A percentile compares a stretch with the other conserved stretches of the same genome.
phyloP scores from a whole-genome alignment of 2,888 invertebrate species.

The Brenthis daphne region DNA sequence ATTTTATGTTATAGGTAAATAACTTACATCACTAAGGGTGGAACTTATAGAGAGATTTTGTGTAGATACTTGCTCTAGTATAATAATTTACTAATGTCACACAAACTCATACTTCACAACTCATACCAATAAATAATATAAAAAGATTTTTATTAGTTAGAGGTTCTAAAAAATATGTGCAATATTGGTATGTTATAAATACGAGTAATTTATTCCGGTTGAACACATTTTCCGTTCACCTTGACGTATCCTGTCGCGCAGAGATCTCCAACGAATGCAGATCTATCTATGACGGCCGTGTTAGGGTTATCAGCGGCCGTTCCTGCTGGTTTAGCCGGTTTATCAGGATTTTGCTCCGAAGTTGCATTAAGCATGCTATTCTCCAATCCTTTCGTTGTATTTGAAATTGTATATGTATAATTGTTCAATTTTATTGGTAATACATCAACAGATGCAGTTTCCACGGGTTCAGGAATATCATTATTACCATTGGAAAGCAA shows the following conservation, averaged over 20 bases:
- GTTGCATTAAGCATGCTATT: conserved; percentile 2
- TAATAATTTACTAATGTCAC: no score
- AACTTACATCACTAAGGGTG: no score
- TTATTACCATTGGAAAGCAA: not conserved
- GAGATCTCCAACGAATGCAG: conserved; percentile 57
- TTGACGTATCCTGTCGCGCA: conserved; percentile 57
- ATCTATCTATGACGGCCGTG: conserved; percentile 49
- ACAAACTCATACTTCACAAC: no score
- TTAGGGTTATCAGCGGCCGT: not conserved
- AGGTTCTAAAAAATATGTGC: not conserved
- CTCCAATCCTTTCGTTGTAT: not conserved
- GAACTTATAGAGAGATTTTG: no score
- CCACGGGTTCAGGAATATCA: not conserved
- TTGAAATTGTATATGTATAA: not conserved
- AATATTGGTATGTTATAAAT: no score
- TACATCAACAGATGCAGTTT: not conserved
- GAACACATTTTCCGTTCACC: conserved; percentile 58
- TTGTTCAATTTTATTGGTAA: conserved; percentile 9
- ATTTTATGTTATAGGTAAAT: no score
- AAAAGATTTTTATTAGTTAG: no score
- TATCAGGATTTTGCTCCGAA: not conserved
- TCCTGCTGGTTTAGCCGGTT: not conserved
- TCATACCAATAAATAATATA: no score
- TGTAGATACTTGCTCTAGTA: no score
- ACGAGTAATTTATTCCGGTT: conserved; percentile 3